A percentile compares a stretch with the other conserved stretches of the same genome.
Evolutionary conservation across 64 coral and sea anemone species (phyloP).

Genomic region (Stichodactyla mertensii): DNA sequence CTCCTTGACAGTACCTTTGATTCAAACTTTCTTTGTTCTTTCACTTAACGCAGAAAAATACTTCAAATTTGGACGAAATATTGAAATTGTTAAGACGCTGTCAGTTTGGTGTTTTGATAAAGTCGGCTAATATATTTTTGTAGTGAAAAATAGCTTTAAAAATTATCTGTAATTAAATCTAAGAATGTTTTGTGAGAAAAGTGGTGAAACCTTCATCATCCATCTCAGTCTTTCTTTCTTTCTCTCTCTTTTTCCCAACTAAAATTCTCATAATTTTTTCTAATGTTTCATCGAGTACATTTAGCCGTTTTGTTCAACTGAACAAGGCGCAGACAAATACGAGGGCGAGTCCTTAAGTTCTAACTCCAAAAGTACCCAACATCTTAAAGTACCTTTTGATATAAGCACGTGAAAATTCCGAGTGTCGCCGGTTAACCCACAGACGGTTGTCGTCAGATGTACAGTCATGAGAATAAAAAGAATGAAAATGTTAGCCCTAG

Average conservation of each 20-base stretch:
- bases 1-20: background rate
- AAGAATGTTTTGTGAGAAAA: too few species aligned
- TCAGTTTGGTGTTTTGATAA: background rate
- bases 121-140: background rate
- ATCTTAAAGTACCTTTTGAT: background rate
- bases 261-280: background rate
- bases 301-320: too few species aligned
- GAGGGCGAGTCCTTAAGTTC: background rate
- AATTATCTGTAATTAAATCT: too few species aligned
- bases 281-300: too few species aligned
- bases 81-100: too few species aligned
- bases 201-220: background rate
- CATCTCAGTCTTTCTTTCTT: background rate
- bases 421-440: background rate
- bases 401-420: background rate
- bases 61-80: background rate
- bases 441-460: background rate
- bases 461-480: background rate
- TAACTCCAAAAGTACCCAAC: background rate
- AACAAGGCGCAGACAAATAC: too few species aligned
- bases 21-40: background rate
- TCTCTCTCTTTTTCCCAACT: background rate
- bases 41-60: background rate
- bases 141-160: background rate
- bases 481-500: background rate